A percentile compares a stretch with the other conserved stretches of the same genome.
phyloP scores from a whole-genome alignment of 2,113 vertebrate species.

The Brachypteracias leptosomus region DNA sequence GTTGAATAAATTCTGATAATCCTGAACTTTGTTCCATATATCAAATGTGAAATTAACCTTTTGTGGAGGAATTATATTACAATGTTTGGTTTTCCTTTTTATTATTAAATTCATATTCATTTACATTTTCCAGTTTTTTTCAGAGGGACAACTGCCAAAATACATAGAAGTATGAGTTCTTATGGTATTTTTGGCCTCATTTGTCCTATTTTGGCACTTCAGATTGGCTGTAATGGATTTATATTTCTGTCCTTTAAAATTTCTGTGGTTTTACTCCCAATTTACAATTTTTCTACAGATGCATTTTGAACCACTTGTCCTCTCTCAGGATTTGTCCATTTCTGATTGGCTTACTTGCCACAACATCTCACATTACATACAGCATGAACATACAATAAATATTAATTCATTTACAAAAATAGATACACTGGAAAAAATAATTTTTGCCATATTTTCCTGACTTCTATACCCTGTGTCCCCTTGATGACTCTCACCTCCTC shows the following conservation, averaged over 20 bases:
- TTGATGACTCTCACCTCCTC: constrained; percentile 8
- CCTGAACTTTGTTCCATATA: neutral
- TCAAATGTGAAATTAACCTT: neutral
- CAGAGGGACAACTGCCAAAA: constrained; percentile 18
- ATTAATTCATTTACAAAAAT: neutral
- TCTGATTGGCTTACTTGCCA: neutral
- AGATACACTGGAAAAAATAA: neutral
- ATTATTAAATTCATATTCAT: neutral
- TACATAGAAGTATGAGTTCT: neutral
- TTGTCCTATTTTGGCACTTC: constrained; percentile 15
- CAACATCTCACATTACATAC: neutral
- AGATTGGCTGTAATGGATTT: constrained; percentile 24
- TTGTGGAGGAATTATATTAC: neutral
- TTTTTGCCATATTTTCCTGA: neutral
- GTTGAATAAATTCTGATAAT: neutral
- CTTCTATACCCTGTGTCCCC: neutral
- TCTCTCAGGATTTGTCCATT: neutral
- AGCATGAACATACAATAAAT: neutral
- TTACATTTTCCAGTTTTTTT: constrained; percentile 18
- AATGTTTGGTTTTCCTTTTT: constrained; percentile 6
- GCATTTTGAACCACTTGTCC: neutral
- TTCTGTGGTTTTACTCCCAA: constrained; percentile 64
- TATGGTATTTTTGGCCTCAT: constrained; percentile 38
- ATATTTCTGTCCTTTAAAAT: constrained; percentile 38
- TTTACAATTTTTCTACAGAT: constrained; percentile 34